Evolutionary conservation across 2,113 vertebrate genomes (phyloP).

Genomic region (Silurus glanis): DNA sequence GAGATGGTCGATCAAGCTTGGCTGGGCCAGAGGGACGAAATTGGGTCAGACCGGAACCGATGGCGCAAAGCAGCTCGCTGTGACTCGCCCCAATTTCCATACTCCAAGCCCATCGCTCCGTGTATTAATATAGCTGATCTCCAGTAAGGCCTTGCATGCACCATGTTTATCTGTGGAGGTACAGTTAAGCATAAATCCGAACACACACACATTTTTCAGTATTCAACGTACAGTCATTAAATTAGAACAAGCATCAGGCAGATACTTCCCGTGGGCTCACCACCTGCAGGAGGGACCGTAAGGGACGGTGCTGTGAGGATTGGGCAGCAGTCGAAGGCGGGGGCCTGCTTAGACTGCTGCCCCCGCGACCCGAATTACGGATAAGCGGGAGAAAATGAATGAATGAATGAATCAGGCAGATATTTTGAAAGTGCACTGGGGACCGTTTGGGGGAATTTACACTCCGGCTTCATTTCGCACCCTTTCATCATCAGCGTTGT

Average conservation of each 20-base stretch:
- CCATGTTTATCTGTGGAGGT: neutral
- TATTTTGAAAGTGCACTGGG: slow-evolving; percentile 22
- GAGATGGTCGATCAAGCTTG: slow-evolving; percentile 15
- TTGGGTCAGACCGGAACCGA: slow-evolving; percentile 26
- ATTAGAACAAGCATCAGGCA: neutral
- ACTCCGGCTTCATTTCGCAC: slow-evolving; percentile 17
- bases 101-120: slow-evolving; percentile 3
- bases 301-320: too few relatives aligned
- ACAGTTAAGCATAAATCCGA: neutral
- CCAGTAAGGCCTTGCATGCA: neutral
- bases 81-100: slow-evolving; percentile 26
- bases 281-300: too few relatives aligned
- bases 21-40: slow-evolving; percentile 37
- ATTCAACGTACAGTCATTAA: slow-evolving; percentile 26
- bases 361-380: too few relatives aligned
- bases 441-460: slow-evolving; percentile 27
- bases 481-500: slow-evolving; percentile 38
- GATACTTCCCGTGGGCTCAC: too few relatives aligned
- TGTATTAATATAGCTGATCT: slow-evolving; percentile 16
- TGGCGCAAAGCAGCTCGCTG: slow-evolving; percentile 19
- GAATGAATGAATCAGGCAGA: too few relatives aligned
- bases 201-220: neutral
- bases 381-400: too few relatives aligned
- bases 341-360: too few relatives aligned
- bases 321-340: too few relatives aligned